A percentile compares a stretch with the other conserved stretches of the same genome.
Conservation (phyloP, 2,797 vertebrate genomes). For the Epinephelus malabaricus region DNA sequence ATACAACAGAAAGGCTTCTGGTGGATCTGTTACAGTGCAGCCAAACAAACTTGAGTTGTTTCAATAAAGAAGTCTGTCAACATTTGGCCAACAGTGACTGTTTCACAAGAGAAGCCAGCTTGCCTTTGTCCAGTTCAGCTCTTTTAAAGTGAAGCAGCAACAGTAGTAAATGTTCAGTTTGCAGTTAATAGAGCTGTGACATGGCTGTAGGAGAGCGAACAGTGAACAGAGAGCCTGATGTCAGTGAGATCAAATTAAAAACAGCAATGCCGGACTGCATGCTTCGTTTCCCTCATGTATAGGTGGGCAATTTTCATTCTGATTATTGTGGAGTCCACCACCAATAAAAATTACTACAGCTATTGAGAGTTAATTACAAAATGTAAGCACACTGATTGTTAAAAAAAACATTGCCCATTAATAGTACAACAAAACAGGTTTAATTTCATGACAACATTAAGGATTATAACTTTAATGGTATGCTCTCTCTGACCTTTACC, state of each 20-base stretch:
- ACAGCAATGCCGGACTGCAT: not conserved
- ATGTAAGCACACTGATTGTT: not conserved
- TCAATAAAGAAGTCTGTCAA: not conserved
- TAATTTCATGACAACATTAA: not conserved
- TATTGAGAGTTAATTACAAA: not conserved
- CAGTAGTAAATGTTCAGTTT: not conserved
- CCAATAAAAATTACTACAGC: not conserved
- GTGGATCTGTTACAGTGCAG: not conserved
- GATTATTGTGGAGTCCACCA: not conserved
- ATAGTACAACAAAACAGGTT: not conserved
- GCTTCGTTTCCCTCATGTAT: not conserved
- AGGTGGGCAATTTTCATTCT: not conserved
- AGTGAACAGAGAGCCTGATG: not conserved
- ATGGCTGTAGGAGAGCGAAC: not conserved
- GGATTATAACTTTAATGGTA: not conserved
- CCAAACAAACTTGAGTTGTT: not conserved
- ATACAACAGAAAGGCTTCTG: not conserved
- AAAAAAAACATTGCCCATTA: not conserved
- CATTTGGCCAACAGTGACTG: not conserved
- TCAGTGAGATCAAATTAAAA: not conserved
- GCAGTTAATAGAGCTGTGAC: constrained; percentile 2
- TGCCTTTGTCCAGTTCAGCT: not conserved
- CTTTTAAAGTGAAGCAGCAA: constrained; percentile 11
- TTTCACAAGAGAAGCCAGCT: not conserved
- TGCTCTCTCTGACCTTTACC: not conserved